These are phyloP conservation scores for Dynastes hyllus DNA, from an alignment of 2,888 invertebrate genomes.

Conservation along the genomic window DNA sequence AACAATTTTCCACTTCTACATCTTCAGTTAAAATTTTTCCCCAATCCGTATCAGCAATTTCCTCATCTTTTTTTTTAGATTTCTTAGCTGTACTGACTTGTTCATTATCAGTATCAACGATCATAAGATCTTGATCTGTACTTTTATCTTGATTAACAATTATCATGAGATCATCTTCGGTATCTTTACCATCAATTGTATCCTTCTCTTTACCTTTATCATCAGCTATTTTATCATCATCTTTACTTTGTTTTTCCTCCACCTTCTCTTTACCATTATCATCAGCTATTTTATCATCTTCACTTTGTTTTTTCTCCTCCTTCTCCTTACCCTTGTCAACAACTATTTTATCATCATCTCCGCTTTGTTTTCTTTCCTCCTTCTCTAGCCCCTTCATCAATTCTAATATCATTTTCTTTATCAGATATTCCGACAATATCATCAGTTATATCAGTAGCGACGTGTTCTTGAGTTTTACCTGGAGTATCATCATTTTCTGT, in stretches of 20 bases:
- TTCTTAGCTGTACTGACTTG: not conserved
- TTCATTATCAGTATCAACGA: not conserved
- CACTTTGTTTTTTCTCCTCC: constrained; percentile 35
- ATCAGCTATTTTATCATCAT: not conserved
- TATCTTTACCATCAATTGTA: not conserved
- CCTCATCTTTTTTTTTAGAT: not conserved
- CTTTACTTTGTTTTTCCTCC: constrained; percentile 23
- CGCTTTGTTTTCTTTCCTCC: constrained; percentile 34
- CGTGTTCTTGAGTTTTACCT: constrained; percentile 14
- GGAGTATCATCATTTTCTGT: constrained; percentile 45
- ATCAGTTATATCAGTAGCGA: constrained; percentile 10
- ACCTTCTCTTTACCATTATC: constrained; percentile 64
- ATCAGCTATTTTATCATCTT: constrained; percentile 12
- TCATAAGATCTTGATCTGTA: not conserved
- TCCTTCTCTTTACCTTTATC: constrained; percentile 28
- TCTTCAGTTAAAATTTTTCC: constrained; percentile 53
- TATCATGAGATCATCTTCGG: not conserved
- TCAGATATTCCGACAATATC: constrained; percentile 52
- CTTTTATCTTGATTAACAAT: not conserved
- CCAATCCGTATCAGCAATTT: not conserved
- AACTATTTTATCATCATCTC: not conserved
- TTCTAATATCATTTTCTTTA: constrained; percentile 46
- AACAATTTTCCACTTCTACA: constrained; percentile 55
- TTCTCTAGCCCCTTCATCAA: constrained; percentile 64
- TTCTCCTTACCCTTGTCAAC: constrained; percentile 64